Base-by-base conservation (phyloP, 92 coral and sea anemone genomes). In the Porites divaricata region DNA sequence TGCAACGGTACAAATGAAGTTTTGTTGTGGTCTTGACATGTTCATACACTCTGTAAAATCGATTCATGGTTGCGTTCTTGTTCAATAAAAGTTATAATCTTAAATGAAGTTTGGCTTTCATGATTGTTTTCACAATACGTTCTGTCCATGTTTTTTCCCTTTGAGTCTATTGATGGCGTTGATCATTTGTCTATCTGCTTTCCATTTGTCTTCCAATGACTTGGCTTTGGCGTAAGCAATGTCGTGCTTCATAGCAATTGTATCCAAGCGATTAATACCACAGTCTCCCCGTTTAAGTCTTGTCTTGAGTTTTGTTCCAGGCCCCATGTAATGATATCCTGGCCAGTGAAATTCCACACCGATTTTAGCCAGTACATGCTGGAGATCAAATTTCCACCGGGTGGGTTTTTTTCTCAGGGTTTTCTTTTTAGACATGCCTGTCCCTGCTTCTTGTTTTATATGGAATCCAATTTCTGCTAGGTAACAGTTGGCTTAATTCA, bases 261-360 rank as follows among this genome's bases (percentile, higher is more conserved):
- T 48, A 28, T 81, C 87, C 74, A 64, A 50, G 19, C 87, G 79
- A 25, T 74, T 83, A 72, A 83, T 72, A 1, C 56, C 81, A 0
- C 56, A 71, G 26, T 77, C 82, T 13, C 82, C 82, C 1, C 77
- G 77, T 81, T 66, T 68, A 67, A 81, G 23, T n/a, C 57, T 59
- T 69, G 69, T 81, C 8, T 52, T 53, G 41, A 78, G 25, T 2
- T 78, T 52, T 35, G 83, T 78, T 26, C 83, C 79, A n/a, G 79
- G 79, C 8, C 79, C 63, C 79, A 51, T 61, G 72, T 78, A 45
- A 57, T 78, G 83, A 61, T 78, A 78, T 14, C 83, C 62, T 6
- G 71, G 71, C 24, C 1, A 16, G 24, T 67, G 71, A 21, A 67
- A 67, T 12, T 67, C 71, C 13, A 22, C 8, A 11, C 25, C 25